Evolutionary conservation across 2,797 vertebrate genomes (phyloP).

Genomic region (Oreortyx pictus): DNA sequence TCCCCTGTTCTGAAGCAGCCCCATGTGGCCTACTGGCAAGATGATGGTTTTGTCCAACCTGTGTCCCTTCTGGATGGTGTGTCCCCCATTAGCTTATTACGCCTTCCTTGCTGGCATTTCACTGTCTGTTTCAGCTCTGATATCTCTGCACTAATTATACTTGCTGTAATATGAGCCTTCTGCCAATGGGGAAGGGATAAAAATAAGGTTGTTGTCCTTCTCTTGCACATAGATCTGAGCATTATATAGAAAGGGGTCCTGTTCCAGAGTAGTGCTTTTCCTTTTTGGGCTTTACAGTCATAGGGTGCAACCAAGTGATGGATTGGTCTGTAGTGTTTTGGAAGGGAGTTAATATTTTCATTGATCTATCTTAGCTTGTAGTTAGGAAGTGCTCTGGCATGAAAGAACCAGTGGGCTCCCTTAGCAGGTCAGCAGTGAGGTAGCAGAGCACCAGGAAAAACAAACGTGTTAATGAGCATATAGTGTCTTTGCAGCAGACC

Average conservation of each 20-base stretch:
- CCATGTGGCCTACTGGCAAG: background rate
- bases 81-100: too few relatives aligned
- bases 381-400: background rate
- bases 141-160: background rate
- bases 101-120: background rate
- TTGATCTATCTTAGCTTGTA: background rate
- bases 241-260: rapidly evolving
- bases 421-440: background rate
- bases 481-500: background rate
- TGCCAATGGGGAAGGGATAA: background rate
- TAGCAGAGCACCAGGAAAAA: background rate
- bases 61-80: rapidly evolving
- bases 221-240: background rate
- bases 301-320: background rate
- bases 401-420: background rate
- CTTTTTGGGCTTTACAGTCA: background rate
- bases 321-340: background rate
- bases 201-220: background rate
- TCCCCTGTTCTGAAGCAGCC: background rate
- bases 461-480: rapidly evolving
- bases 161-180: background rate
- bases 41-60: background rate
- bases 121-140: background rate
- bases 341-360: background rate
- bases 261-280: background rate